Base-by-base conservation (phyloP, 2,113 vertebrate species). In the Sceloporus tristichus region DNA sequence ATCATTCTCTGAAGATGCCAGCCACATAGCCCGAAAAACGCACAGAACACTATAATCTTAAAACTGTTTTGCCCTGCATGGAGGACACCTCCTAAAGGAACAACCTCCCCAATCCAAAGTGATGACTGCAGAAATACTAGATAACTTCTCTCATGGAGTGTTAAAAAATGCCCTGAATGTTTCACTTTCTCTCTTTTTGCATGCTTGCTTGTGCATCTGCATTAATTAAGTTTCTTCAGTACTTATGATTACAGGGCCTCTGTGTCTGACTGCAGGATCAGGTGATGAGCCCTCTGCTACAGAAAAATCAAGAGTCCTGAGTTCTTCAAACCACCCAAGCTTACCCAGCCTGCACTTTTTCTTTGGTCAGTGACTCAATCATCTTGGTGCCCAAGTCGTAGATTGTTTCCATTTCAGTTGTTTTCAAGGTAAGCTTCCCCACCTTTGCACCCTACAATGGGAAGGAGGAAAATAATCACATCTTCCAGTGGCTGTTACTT, bases 371-470 rank as follows among this genome's bases (percentile, higher is more conserved):
- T 0, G 98, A 98, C 92, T 99, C 98, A 0, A 99, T 99, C 98
- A 99, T 99, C 94, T 99, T 99, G 42, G 98, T 98, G 54, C 98
- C 98, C 91, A 99, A 90, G 76, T 99, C 98, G 1, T 99, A 99
- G 90, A 99, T 98, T 0, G 98, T 99, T 92, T 99, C 98, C 98
- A 99, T 99, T 91, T 99, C 98, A 0, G 98, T 98, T 0, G 98
- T 99, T 94, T 99, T 99, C 56, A 99, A 93, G 0, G 98, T 99
- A 93, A 99, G 92, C 92, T 99, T 99, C 29, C 98, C 98, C 79
- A 98, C 98, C 73, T 99, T 99, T 34, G 98, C 97, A 9, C 98
- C 98, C 98, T 99, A 90, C 27, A 75, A 56, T 0, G 25, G 11
- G 62, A 1, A 74, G 29, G 25, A 29, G 7, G 18, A 16, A 62